Percentiles rank a stretch among this genome's conserved stretches.
phyloP scores from a whole-genome alignment of 1,140 invertebrate genomes.

The Hypothenemus hampei region DNA sequence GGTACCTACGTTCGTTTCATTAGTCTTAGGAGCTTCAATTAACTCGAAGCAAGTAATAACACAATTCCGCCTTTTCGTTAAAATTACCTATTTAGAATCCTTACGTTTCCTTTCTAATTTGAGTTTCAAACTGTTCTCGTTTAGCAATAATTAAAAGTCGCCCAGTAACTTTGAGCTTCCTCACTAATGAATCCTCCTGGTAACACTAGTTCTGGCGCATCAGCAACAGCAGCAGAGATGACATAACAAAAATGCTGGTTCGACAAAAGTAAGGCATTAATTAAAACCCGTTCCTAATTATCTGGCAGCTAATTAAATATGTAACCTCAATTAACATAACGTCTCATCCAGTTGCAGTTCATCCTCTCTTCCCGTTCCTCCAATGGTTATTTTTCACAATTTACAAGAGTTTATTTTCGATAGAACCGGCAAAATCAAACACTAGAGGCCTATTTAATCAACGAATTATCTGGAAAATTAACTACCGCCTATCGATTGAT shows the following conservation, averaged over 20 bases:
- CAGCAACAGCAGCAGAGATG: too few relatives aligned
- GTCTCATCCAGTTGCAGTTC: too few relatives aligned
- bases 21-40: conserved; percentile 26
- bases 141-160: conserved; percentile 30
- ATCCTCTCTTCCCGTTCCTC: too few relatives aligned
- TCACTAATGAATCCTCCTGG: conserved; percentile 31
- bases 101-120: conserved; percentile 28
- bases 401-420: too few relatives aligned
- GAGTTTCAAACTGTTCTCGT: conserved; percentile 26
- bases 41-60: conserved; percentile 25
- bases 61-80: conserved; percentile 26
- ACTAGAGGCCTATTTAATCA: conserved; percentile 34
- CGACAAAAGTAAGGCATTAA: conserved; percentile 40
- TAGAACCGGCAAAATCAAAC: conserved; percentile 27
- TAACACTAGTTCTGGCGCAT: too few relatives aligned
- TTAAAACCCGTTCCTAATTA: conserved; percentile 44
- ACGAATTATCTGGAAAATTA: conserved; percentile 38
- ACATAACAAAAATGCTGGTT: conserved; percentile 36
- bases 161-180: conserved; percentile 20
- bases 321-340: too few relatives aligned
- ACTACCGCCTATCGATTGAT: conserved; percentile 37
- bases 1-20: conserved; percentile 17
- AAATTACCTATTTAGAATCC: conserved; percentile 27
- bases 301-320: conserved; percentile 42
- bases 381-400: too few relatives aligned